Conservation (phyloP, 37 sponge, comb jelly and placozoan species). For the Chondrilla cf. caribensis region DNA sequence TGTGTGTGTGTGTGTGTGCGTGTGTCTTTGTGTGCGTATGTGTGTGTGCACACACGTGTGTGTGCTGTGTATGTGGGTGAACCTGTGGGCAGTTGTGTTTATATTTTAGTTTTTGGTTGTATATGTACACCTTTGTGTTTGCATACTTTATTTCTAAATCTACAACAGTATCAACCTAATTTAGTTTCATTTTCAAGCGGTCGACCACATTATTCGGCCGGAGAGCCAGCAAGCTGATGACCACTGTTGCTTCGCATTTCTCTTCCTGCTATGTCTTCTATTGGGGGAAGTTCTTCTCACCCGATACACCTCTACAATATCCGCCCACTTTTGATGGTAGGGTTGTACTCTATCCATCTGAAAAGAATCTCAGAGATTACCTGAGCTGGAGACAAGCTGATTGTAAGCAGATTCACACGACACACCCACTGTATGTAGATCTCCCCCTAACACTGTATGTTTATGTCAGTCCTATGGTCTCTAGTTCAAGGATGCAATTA, state of each 20-base stretch:
- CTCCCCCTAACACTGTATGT: too few species aligned
- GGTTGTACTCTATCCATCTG: conserved; percentile 86
- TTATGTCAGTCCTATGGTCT: background rate
- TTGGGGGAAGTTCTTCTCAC: conserved; percentile 73
- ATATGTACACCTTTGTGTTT: too few species aligned
- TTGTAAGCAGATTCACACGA: conserved; percentile 41
- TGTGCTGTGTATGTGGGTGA: too few species aligned
- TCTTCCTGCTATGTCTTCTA: conserved; percentile 85
- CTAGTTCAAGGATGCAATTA: too few species aligned
- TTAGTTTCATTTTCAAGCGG: conserved; percentile 81
- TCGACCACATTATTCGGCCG: conserved; percentile 72
- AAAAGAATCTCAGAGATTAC: conserved; percentile 79
- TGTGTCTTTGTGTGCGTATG: too few species aligned
- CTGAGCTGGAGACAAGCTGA: conserved; percentile 98
- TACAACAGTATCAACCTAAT: too few species aligned
- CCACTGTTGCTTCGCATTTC: conserved; percentile 75
- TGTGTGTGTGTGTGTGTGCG: too few species aligned
- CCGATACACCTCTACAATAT: conserved; percentile 55
- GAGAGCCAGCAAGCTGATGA: conserved; percentile 90
- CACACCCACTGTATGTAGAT: too few species aligned
- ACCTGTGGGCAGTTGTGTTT: too few species aligned
- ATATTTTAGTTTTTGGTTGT: too few species aligned
- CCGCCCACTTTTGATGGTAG: conserved; percentile 97
- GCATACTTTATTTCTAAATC: too few species aligned
- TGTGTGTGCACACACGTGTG: too few species aligned